Conservation (phyloP, 2,888 invertebrate species). For the Drepanosiphum platanoidis region DNA sequence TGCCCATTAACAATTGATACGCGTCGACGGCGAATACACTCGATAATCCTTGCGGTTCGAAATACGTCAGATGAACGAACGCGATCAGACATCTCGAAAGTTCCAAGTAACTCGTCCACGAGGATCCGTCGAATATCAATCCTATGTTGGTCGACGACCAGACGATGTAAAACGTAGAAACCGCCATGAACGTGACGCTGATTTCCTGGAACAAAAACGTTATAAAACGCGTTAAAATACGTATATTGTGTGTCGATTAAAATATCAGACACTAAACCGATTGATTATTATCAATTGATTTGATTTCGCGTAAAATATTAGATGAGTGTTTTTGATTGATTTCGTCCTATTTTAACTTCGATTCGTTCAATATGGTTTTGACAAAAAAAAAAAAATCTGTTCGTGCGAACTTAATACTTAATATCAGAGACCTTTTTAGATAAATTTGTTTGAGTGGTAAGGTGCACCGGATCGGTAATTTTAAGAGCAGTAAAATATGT, state of each 20-base stretch:
- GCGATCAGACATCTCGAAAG: conserved; percentile 75
- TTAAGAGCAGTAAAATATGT: no score
- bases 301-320: background rate
- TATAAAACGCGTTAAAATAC: background rate
- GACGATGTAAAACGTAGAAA: conserved; percentile 72
- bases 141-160: conserved; percentile 77
- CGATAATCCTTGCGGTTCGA: background rate
- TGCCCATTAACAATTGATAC: conserved; percentile 36
- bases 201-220: conserved; percentile 65
- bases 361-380: background rate
- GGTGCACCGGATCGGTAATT: no score
- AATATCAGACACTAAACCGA: background rate
- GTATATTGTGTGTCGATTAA: background rate
- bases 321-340: background rate
- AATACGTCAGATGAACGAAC: conserved; percentile 34
- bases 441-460: no score
- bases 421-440: no score
- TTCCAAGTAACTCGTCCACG: conserved; percentile 74
- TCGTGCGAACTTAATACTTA: no score
- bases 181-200: conserved; percentile 71
- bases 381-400: no score
- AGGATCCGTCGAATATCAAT: conserved; percentile 76
- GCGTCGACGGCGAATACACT: background rate
- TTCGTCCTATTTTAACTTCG: background rate
- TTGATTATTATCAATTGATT: no score